These are phyloP conservation scores for Lutraria lutraria DNA, from an alignment of 2,888 invertebrate species.

Conservation along the genomic window DNA sequence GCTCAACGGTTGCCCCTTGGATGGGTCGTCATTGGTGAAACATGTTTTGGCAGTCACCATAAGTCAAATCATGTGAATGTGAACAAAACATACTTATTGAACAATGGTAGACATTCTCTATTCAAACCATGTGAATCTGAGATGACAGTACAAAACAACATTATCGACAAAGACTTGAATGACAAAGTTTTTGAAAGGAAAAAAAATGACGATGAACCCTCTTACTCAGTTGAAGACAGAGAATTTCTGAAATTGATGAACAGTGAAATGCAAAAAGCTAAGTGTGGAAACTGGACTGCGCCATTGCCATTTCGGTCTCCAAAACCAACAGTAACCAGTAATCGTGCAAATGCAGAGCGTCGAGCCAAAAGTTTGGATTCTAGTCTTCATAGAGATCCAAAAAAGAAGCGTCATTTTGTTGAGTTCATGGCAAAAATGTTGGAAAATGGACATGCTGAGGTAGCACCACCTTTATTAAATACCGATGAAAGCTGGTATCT, in stretches of 20 bases:
- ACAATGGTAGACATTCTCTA: slow-evolving; percentile 1
- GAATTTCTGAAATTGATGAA: slow-evolving; percentile 52
- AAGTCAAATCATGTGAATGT: slow-evolving; percentile 40
- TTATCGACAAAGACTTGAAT: too few relatives aligned
- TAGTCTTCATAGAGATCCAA: slow-evolving; percentile 44
- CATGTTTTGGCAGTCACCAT: slow-evolving; percentile 56
- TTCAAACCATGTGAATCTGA: background rate
- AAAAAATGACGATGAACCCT: background rate
- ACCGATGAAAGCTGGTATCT: slow-evolving; percentile 53
- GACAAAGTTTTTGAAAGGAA: too few relatives aligned
- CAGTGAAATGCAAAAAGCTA: slow-evolving; percentile 41
- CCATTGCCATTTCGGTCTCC: slow-evolving; percentile 37
- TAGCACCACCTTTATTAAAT: slow-evolving; percentile 24
- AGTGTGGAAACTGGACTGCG: slow-evolving; percentile 52
- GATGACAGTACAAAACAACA: too few relatives aligned
- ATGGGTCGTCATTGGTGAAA: slow-evolving; percentile 58
- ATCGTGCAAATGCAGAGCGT: background rate
- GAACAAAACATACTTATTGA: too few relatives aligned
- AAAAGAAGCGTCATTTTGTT: slow-evolving; percentile 50
- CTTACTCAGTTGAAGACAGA: slow-evolving; percentile 41
- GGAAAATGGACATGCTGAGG: slow-evolving; percentile 61
- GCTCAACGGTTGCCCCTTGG: slow-evolving; percentile 43
- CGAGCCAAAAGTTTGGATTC: background rate
- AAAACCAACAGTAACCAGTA: background rate
- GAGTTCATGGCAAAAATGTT: slow-evolving; percentile 66